These are phyloP conservation scores for Lycorma delicatula DNA, from an alignment of 1,140 invertebrate species.

Conservation along the genomic window DNA sequence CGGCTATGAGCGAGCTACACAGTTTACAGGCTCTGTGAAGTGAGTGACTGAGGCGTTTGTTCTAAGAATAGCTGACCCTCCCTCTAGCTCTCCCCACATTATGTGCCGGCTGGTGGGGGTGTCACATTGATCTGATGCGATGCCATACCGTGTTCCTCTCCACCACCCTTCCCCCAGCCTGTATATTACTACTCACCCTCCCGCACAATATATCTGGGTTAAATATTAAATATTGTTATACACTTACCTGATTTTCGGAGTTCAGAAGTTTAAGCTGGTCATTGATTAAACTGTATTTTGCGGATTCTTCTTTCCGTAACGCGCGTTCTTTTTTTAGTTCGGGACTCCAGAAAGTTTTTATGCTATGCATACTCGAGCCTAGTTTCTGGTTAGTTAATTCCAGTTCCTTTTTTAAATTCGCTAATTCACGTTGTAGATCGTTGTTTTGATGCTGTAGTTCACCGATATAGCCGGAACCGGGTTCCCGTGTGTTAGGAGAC, in stretches of 20 bases:
- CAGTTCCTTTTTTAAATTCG: slow-evolving; percentile 92
- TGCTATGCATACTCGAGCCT: slow-evolving; percentile 97
- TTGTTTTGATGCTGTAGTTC: slow-evolving; percentile 92
- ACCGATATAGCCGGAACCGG: slow-evolving; percentile 61
- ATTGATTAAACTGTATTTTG: slow-evolving; percentile 93
- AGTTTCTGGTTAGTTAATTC: slow-evolving; percentile 97
- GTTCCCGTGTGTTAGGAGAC: slow-evolving; percentile 53
- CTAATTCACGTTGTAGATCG: slow-evolving; percentile 91
- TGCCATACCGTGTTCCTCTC: no score
- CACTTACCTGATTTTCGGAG: slow-evolving; percentile 90
- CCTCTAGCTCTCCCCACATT: no score
- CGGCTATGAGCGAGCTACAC: no score
- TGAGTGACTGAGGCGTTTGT: no score
- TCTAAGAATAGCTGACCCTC: no score
- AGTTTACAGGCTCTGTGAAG: no score
- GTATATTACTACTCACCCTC: no score
- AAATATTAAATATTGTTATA: no score
- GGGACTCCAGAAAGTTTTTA: slow-evolving; percentile 99
- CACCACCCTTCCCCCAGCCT: no score
- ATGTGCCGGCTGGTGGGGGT: no score
- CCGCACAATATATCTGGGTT: no score
- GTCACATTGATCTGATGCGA: no score
- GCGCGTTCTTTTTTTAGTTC: slow-evolving; percentile 97
- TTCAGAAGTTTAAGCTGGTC: slow-evolving; percentile 94
- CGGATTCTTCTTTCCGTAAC: slow-evolving; percentile 92